A percentile compares a stretch with the other conserved stretches of the same genome.
These are phyloP conservation scores for Plemyria rubiginata DNA, from an alignment of 2,888 invertebrate species.

Conservation along the genomic window DNA sequence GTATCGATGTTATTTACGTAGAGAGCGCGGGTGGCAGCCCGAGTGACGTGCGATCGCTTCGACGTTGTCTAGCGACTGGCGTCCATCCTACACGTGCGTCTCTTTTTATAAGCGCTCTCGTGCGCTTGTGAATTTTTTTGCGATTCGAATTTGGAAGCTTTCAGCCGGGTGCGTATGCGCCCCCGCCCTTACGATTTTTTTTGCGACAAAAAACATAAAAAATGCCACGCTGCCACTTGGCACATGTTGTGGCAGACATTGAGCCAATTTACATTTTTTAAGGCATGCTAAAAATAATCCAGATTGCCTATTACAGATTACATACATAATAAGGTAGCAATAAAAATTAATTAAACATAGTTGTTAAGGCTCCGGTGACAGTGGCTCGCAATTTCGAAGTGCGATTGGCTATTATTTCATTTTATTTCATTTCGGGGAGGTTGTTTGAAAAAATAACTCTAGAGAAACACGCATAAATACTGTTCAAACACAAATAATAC, in stretches of 20 bases:
- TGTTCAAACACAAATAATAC: too few species aligned
- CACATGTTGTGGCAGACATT: constrained; percentile 52
- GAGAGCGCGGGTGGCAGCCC: constrained; percentile 56
- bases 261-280: constrained; percentile 40
- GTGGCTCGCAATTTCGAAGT: too few species aligned
- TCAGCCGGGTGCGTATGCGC: constrained; percentile 78
- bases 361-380: too few species aligned
- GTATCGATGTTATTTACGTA: constrained; percentile 81
- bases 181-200: constrained; percentile 72
- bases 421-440: too few species aligned
- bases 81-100: constrained; percentile 70
- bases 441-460: too few species aligned
- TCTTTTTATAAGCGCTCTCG: constrained; percentile 74
- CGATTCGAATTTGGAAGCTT: constrained; percentile 82
- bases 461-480: too few species aligned
- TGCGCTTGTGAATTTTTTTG: constrained; percentile 79
- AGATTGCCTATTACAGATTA: constrained; percentile 19
- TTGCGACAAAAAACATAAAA: constrained; percentile 55
- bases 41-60: constrained; percentile 64
- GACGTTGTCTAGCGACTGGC: constrained; percentile 69
- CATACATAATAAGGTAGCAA: not conserved
- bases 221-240: constrained; percentile 61
- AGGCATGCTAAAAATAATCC: constrained; percentile 20
- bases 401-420: too few species aligned
- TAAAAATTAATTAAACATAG: not conserved